Evolutionary conservation across 1,140 invertebrate species (phyloP).

Genomic region (Cheumatopsyche charites): DNA sequence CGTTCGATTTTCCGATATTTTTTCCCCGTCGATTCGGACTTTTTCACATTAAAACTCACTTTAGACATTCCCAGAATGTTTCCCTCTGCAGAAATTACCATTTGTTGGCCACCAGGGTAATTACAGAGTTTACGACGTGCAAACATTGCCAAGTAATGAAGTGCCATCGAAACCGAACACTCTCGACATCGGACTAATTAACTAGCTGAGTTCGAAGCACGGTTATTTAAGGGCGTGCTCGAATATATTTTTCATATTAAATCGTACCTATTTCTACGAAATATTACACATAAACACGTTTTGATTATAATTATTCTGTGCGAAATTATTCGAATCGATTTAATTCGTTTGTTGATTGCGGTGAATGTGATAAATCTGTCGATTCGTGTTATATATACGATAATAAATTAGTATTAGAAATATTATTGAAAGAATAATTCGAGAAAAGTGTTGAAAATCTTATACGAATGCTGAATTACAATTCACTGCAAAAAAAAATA

Average conservation of each 20-base stretch:
- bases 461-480: background rate
- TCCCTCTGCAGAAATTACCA: background rate
- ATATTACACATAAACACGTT: no score
- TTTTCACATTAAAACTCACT: background rate
- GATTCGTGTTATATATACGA: no score
- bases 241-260: no score
- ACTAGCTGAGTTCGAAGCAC: background rate
- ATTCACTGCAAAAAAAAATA: conserved; percentile 27
- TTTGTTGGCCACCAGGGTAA: conserved; percentile 41
- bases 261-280: no score
- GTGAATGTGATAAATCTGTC: no score
- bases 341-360: no score
- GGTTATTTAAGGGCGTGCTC: conserved; percentile 4
- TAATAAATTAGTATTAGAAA: no score
- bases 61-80: background rate
- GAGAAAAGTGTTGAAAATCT: no score
- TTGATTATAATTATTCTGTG: no score
- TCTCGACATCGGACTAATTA: conserved; percentile 15
- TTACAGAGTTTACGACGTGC: conserved; percentile 45
- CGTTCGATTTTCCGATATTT: background rate
- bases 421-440: no score
- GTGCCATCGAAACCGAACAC: conserved; percentile 29
- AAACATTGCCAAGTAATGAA: conserved; percentile 45
- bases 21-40: background rate
- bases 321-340: no score